Conservation (phyloP, 1,140 invertebrate genomes). For the Hirudo medicinalis region DNA sequence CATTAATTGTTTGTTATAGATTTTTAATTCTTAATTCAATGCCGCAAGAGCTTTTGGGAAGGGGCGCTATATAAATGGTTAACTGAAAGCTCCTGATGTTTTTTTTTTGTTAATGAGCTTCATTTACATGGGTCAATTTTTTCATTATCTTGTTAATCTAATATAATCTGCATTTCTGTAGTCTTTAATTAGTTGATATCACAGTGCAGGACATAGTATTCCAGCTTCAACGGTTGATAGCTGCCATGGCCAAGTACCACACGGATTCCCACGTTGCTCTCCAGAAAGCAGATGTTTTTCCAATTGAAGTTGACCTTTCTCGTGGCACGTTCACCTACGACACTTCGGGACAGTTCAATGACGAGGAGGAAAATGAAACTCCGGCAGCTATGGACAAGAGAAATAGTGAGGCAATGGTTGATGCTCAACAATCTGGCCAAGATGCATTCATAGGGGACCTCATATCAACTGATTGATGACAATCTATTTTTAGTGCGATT, state of each 20-base stretch:
- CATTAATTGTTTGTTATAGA: too few relatives aligned
- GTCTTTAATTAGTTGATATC: not conserved
- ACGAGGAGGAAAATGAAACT: slow-evolving; percentile 34
- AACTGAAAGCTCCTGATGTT: too few relatives aligned
- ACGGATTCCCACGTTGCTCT: slow-evolving; percentile 49
- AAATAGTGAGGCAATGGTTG: slow-evolving; percentile 4
- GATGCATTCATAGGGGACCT: slow-evolving; percentile 27
- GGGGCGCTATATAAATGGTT: too few relatives aligned
- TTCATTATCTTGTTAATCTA: too few relatives aligned
- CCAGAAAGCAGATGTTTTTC: slow-evolving; percentile 67
- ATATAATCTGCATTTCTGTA: not conserved
- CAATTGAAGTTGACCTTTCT: slow-evolving; percentile 87
- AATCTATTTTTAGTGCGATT: too few relatives aligned
- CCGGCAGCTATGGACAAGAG: slow-evolving; percentile 6
- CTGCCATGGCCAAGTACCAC: slow-evolving; percentile 63
- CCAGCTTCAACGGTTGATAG: slow-evolving; percentile 64
- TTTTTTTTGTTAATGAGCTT: too few relatives aligned
- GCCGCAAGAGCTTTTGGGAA: too few relatives aligned
- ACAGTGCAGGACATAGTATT: slow-evolving; percentile 74
- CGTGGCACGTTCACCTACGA: slow-evolving; percentile 63
- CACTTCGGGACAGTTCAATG: slow-evolving; percentile 35
- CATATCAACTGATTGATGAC: slow-evolving; percentile 31
- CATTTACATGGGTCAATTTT: too few relatives aligned
- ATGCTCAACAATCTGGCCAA: not conserved
- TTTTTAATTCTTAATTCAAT: too few relatives aligned